Percentiles rank a stretch among this genome's conserved stretches.
phyloP scores from a whole-genome alignment of 1,140 invertebrate genomes.

The Lepidurus apus region DNA sequence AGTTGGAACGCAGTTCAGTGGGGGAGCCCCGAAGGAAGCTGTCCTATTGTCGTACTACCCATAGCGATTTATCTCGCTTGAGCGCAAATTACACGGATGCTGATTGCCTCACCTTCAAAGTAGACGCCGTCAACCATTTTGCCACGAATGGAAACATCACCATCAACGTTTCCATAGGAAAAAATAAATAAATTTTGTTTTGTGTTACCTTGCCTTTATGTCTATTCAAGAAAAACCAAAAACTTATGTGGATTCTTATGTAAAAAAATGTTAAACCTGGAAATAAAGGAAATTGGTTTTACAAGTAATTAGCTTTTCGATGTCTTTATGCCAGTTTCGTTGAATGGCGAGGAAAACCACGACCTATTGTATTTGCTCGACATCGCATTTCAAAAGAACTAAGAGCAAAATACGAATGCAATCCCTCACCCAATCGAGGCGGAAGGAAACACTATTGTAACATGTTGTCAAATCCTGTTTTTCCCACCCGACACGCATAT shows the following conservation, averaged over 20 bases:
- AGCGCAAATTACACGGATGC: background rate
- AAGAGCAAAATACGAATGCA: background rate
- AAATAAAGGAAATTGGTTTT: background rate
- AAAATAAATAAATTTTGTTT: background rate
- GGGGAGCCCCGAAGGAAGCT: background rate
- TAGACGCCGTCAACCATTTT: background rate
- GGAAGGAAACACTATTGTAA: background rate
- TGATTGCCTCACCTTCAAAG: background rate
- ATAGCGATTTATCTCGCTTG: constrained; percentile 10
- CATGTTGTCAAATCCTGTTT: background rate
- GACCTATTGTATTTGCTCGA: background rate
- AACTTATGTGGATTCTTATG: background rate
- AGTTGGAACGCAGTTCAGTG: background rate
- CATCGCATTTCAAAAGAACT: background rate
- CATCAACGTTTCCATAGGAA: background rate
- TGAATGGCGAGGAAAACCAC: background rate
- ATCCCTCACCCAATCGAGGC: background rate
- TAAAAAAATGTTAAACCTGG: background rate
- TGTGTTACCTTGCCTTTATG: background rate
- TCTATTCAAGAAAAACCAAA: too few relatives aligned
- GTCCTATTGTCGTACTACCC: constrained; percentile 21
- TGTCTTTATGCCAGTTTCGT: background rate
- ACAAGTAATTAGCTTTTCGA: background rate
- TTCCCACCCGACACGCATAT: background rate
- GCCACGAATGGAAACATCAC: background rate